Evolutionary conservation across 2,113 vertebrate genomes (phyloP).

Genomic region (Cyprinodon variegatus): DNA sequence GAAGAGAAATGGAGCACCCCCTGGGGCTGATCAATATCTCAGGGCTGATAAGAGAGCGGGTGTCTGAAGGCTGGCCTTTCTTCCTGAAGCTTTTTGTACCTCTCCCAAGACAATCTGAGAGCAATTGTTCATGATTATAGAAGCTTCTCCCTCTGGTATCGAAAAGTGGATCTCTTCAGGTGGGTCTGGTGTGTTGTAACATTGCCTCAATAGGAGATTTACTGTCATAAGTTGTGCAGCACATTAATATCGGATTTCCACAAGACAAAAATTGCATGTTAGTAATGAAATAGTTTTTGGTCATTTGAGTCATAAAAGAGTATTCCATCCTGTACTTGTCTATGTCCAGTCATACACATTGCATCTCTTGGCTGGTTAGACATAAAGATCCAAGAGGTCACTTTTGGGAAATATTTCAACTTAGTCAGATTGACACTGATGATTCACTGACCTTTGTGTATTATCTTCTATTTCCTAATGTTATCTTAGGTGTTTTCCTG

Average conservation of each 20-base stretch:
- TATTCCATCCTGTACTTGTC: conserved; percentile 13
- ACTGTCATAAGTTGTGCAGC: conserved; percentile 2
- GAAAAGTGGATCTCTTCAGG: conserved; percentile 53
- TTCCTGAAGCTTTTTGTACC: conserved; percentile 58
- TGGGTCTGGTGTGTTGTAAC: conserved; percentile 50
- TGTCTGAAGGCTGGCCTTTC: conserved; percentile 60
- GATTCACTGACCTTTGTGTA: conserved; percentile 41
- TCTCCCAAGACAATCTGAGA: conserved; percentile 56
- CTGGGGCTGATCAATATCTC: conserved; percentile 63
- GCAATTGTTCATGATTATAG: conserved; percentile 56
- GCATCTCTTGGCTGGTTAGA: neutral
- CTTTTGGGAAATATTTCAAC: conserved; percentile 13
- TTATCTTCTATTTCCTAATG: conserved; percentile 22
- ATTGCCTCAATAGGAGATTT: conserved; percentile 22
- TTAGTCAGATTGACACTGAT: conserved; percentile 34
- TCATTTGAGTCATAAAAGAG: conserved; percentile 27
- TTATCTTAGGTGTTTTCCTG: conserved; percentile 24
- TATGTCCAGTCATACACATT: conserved; percentile 23
- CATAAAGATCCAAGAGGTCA: conserved; percentile 6
- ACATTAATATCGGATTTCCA: conserved; percentile 12
- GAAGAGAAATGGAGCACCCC: conserved; percentile 56
- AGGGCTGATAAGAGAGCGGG: conserved; percentile 60
- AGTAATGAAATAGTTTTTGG: conserved; percentile 24
- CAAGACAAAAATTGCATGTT: neutral
- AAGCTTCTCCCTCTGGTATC: conserved; percentile 50